Percentiles rank a stretch among this genome's conserved stretches.
Evolutionary conservation across 2,797 vertebrate species (phyloP).

Genomic region (Petrocephalus schoutedeni): DNA sequence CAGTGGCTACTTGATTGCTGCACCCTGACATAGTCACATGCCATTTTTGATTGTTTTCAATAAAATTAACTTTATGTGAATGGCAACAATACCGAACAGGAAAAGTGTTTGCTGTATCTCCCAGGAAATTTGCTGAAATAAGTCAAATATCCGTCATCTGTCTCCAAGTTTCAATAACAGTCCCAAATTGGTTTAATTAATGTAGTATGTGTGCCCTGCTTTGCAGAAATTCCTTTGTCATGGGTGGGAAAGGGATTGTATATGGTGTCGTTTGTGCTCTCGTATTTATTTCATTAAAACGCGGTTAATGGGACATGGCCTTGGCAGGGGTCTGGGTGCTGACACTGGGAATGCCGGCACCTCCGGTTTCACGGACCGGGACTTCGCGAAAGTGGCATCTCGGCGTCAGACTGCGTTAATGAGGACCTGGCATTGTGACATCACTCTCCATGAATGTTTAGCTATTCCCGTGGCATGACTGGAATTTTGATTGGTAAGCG

Average conservation of each 20-base stretch:
- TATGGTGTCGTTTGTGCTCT: constrained; percentile 62
- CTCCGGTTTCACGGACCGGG: constrained; percentile 51
- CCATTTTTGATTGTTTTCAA: neutral
- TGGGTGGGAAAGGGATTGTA: constrained; percentile 57
- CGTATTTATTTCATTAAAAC: constrained; percentile 65
- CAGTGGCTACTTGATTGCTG: neutral
- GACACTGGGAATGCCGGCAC: constrained; percentile 52
- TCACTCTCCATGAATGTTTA: constrained; percentile 57
- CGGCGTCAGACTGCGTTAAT: constrained; percentile 56
- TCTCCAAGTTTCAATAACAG: constrained; percentile 24
- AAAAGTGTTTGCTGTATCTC: neutral
- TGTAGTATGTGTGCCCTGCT: constrained; percentile 43
- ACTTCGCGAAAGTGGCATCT: constrained; percentile 58
- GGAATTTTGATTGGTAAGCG: constrained; percentile 43
- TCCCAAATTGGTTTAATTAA: constrained; percentile 39
- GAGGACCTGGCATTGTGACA: constrained; percentile 53
- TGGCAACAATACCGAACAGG: neutral
- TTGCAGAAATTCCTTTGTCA: constrained; percentile 57
- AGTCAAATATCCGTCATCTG: constrained; percentile 13
- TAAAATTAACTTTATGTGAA: neutral
- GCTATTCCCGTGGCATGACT: constrained; percentile 37
- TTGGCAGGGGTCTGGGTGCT: constrained; percentile 57
- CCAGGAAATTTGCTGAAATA: neutral
- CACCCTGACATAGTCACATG: neutral
- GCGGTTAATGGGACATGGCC: constrained; percentile 63